Conservation (phyloP, 1,140 invertebrate genomes). For the Coptotermes formosanus region DNA sequence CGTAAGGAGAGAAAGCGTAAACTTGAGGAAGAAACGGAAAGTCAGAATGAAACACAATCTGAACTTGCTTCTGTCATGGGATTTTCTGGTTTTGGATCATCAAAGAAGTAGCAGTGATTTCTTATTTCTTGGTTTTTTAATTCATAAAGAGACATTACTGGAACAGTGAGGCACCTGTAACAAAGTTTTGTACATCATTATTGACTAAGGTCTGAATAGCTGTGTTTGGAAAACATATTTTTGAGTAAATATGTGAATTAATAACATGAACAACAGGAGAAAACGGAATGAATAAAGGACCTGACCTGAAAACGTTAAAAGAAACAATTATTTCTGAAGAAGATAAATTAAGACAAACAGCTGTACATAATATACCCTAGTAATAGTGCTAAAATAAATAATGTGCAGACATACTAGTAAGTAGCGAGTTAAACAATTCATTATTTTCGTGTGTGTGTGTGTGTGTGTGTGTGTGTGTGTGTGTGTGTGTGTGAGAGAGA, state of each 20-base stretch:
- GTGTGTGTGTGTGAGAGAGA: no score
- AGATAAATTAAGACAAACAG: no score
- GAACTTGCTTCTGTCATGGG: conserved; percentile 97
- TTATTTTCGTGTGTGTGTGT: no score
- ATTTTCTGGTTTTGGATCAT: conserved; percentile 92
- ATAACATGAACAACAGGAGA: not conserved
- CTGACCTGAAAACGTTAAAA: no score
- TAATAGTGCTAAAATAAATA: no score
- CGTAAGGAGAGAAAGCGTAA: conserved; percentile 88
- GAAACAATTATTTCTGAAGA: no score
- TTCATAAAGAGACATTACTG: not conserved
- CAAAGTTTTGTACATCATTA: no score
- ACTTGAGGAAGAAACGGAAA: conserved; percentile 68
- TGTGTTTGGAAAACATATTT: not conserved
- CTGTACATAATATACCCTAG: no score
- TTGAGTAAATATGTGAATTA: not conserved
- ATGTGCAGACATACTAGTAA: no score
- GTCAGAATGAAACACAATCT: conserved; percentile 55
- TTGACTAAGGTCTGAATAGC: not conserved
- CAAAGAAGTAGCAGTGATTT: conserved; percentile 65
- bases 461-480: no score
- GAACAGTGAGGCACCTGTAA: no score
- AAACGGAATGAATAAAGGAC: not conserved
- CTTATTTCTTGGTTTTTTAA: not conserved
- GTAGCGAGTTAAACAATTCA: no score